Evolutionary conservation across 2,888 invertebrate species (phyloP).

Genomic region (Drosophila longiperda): DNA sequence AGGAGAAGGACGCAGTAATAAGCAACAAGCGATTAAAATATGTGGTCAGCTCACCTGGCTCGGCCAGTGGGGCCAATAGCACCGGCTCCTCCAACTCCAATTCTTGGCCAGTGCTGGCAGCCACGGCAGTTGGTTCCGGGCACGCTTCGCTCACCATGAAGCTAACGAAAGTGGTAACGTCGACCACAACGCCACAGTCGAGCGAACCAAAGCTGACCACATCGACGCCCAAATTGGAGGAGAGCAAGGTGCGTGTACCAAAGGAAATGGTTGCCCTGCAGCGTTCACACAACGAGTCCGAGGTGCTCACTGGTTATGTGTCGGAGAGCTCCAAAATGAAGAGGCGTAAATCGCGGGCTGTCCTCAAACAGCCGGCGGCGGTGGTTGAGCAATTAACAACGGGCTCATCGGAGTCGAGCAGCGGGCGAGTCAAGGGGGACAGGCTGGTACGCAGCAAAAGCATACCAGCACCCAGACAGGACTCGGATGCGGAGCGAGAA

Average conservation of each 20-base stretch:
- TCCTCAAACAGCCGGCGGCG: conserved; percentile 8
- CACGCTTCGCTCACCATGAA: conserved; percentile 72
- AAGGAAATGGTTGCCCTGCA: conserved; percentile 88
- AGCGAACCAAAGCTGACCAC: conserved; percentile 22
- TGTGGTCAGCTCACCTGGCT: conserved; percentile 65
- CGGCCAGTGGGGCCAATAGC: conserved; percentile 55
- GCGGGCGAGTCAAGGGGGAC: neutral
- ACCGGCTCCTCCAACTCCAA: conserved; percentile 61
- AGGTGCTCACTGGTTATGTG: conserved; percentile 88
- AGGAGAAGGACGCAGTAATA: conserved; percentile 49
- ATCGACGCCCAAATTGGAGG: conserved; percentile 52
- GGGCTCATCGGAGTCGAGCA: conserved; percentile 3
- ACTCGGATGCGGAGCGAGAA: conserved; percentile 36
- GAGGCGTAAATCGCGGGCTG: conserved; percentile 71
- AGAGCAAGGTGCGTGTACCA: conserved; percentile 83
- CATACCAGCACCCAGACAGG: conserved; percentile 47
- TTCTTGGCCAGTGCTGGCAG: conserved; percentile 35
- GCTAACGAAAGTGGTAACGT: conserved; percentile 59
- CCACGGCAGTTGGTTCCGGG: conserved; percentile 31
- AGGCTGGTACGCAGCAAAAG: conserved; percentile 63
- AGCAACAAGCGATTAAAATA: conserved; percentile 64
- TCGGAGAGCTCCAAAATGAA: conserved; percentile 84
- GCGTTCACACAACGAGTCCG: conserved; percentile 89
- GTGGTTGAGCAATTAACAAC: conserved; percentile 16
- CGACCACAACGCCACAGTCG: conserved; percentile 21